Evolutionary conservation across 2,113 vertebrate species (phyloP).

Genomic region (Apaloderma vittatum): DNA sequence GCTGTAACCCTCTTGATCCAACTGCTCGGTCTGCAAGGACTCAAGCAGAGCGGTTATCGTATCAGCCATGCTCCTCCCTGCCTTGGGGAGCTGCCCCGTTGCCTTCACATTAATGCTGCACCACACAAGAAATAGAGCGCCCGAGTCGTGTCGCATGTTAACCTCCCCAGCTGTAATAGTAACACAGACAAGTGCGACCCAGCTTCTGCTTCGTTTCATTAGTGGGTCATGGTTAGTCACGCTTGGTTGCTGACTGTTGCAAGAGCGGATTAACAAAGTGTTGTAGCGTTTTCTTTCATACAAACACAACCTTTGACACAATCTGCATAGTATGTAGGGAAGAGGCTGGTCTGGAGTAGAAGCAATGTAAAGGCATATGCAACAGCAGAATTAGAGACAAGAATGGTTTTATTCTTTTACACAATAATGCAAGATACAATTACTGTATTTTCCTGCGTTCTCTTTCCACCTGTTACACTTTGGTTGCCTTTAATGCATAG

Average conservation of each 20-base stretch:
- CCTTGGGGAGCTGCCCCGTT: not conserved
- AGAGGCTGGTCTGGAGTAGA: not conserved
- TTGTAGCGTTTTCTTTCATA: not conserved
- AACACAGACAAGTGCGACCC: not conserved
- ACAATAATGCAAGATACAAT: not conserved
- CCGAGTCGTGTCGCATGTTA: not conserved
- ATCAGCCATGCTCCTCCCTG: accelerated
- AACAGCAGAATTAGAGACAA: not conserved
- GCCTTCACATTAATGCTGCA: accelerated
- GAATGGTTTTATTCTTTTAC: not conserved
- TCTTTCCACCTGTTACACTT: not conserved
- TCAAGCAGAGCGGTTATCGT: not conserved
- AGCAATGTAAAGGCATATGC: not conserved
- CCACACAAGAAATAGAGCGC: not conserved
- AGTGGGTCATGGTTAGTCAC: slow-evolving; percentile 10
- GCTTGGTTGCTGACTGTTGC: not conserved
- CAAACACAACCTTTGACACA: not conserved
- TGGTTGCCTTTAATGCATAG: not conserved
- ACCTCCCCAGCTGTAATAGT: not conserved
- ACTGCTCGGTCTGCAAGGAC: not conserved
- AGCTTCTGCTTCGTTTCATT: slow-evolving; percentile 37
- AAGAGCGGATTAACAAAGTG: not conserved
- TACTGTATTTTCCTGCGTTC: not conserved
- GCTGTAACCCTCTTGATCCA: not conserved
- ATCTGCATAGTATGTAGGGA: not conserved